A percentile compares a stretch with the other conserved stretches of the same genome.
phyloP scores from a whole-genome alignment of 2,797 vertebrate genomes.

The Pelodytes ibericus region DNA sequence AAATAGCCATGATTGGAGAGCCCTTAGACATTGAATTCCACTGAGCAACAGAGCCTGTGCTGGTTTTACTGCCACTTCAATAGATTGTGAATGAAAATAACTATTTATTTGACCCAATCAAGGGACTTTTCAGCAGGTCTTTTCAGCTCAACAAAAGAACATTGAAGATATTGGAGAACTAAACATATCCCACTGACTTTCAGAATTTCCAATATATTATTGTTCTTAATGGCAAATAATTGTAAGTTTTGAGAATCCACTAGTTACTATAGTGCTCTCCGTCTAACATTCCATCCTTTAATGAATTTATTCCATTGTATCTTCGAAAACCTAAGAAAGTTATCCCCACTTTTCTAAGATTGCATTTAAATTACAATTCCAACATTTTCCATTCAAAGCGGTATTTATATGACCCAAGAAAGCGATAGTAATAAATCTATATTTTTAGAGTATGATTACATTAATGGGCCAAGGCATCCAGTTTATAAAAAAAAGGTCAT shows the following conservation, averaged over 20 bases:
- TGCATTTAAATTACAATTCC: conserved; percentile 21
- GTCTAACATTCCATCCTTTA: background rate
- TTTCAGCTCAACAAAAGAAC: too few species aligned
- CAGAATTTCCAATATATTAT: background rate
- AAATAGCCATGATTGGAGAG: conserved; percentile 12
- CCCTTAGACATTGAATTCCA: conserved; percentile 5
- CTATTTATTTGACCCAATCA: conserved; percentile 46
- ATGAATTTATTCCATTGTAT: background rate
- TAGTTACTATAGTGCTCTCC: too few species aligned
- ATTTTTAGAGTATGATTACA: conserved; percentile 60
- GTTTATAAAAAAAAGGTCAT: conserved; percentile 64
- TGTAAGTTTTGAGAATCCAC: too few species aligned
- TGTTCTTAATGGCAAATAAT: background rate
- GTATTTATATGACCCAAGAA: conserved; percentile 58
- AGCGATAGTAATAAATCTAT: conserved; percentile 32
- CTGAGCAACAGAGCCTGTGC: background rate
- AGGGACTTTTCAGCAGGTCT: too few species aligned
- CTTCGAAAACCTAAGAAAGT: background rate
- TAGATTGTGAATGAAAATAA: background rate
- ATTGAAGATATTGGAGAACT: too few species aligned
- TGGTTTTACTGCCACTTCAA: conserved; percentile 10
- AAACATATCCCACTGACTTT: too few species aligned
- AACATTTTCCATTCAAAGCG: conserved; percentile 53
- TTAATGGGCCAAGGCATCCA: conserved; percentile 59
- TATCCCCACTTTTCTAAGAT: conserved; percentile 29